Conservation (phyloP, 2,113 vertebrate species). For the Rhea americana region DNA sequence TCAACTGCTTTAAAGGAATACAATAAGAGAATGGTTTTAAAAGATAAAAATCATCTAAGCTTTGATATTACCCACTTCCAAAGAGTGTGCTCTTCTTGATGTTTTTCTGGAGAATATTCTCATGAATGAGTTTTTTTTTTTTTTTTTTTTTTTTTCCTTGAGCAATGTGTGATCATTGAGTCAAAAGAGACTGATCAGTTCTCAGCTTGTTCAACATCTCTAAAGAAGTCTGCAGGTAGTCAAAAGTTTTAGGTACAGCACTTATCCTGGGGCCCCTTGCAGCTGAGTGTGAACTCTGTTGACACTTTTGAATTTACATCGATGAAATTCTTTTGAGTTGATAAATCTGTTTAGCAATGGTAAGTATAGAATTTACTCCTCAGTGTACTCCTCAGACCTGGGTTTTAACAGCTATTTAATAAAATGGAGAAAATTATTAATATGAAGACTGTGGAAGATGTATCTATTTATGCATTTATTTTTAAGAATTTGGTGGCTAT, state of each 20-base stretch:
- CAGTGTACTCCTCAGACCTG: neutral
- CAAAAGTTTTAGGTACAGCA: neutral
- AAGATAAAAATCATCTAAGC: neutral
- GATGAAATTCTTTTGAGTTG: neutral
- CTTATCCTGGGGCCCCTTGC: neutral
- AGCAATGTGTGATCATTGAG: neutral
- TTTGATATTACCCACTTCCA: neutral
- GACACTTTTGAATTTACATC: neutral
- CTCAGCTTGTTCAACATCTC: neutral
- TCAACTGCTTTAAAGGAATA: neutral
- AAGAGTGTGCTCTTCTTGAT: neutral
- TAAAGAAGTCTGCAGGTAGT: neutral
- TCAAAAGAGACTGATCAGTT: neutral
- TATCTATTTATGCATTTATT: neutral
- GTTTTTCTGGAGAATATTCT: neutral
- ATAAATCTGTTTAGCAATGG: neutral
- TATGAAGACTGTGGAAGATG: neutral
- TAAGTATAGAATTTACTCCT: neutral
- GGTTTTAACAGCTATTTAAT: neutral
- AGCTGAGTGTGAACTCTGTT: neutral
- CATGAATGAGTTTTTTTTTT: neutral
- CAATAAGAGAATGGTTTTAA: neutral
- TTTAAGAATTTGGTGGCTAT: neutral
- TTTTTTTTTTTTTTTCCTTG: constrained; percentile 19
- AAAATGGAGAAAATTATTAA: neutral